Evolutionary conservation across 2,888 invertebrate genomes (phyloP), one percentile per base, ranked within the genome.

Genomic region (Macrophya alboannulata): DNA sequence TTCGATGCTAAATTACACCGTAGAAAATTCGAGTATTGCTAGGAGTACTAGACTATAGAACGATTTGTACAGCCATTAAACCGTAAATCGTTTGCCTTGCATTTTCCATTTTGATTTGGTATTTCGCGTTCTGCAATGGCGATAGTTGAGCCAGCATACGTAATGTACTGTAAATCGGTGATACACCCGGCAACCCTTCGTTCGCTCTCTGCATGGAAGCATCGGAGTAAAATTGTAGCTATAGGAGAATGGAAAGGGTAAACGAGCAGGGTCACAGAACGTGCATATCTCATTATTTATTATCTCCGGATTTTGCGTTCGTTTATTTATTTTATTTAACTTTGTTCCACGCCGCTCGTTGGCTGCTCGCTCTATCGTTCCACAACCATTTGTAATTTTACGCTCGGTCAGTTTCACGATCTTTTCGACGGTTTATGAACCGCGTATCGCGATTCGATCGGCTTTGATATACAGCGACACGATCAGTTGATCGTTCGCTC

Each of bases 311-410:
- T 68, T 83, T 83, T 37, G 45, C 51, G 37, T 31, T 48, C 65
- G 55, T 83, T 68, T 48, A 82, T 83, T 83, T 83, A 48, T 51
- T 83, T 83, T 83, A 68, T 68, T 83, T 48, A 83, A 83, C 48
- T 37, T 71, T 48, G 68, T 68, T 83, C 83, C 71, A 83, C 48
- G 1, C 83, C 31, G 65, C 48, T 48, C 48, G 83, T 37, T 83
- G n/a, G n/a, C n/a, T 25, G 45, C 37, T 83, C 21, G 48, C 71
- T 68, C 40, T 12, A 37, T 62, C 62, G 65, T 68, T 83, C 68
- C 48, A 81, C 45, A 37, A 88, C 90, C 89, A 88, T 90, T 90
- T 90, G 89, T 89, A 90, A 90, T 90, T 90, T 90, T 89, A 90
- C 87, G 89, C 90, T 88, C 87, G 90, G 88, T 86, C 87, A 87